phyloP scores from a whole-genome alignment of 2,888 invertebrate species.

The Alcis repandata region DNA sequence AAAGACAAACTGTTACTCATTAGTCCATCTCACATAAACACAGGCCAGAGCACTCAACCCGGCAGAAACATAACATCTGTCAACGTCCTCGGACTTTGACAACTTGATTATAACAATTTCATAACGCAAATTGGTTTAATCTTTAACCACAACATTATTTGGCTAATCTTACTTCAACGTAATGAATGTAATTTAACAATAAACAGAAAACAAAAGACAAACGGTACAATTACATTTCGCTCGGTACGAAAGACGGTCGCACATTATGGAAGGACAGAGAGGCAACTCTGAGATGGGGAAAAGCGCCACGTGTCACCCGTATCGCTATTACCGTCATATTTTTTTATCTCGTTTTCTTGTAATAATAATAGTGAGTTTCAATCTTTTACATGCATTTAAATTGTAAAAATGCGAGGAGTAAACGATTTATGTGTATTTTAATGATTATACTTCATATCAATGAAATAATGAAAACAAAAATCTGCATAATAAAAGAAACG shows the following conservation, averaged over 20 bases:
- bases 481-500: too few species aligned
- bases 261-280: background rate
- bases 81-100: conserved; percentile 11
- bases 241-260: conserved; percentile 7
- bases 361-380: too few species aligned
- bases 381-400: too few species aligned
- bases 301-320: background rate
- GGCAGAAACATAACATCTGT: conserved; percentile 16
- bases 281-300: background rate
- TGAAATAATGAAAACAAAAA: too few species aligned
- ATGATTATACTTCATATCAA: too few species aligned
- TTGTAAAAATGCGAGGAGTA: too few species aligned
- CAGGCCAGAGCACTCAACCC: conserved; percentile 5
- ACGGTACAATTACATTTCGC: conserved; percentile 48
- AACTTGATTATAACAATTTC: conserved; percentile 21
- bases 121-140: conserved; percentile 28
- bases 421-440: too few species aligned
- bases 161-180: conserved; percentile 49
- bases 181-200: conserved; percentile 56
- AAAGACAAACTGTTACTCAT: background rate
- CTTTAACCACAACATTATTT: conserved; percentile 27
- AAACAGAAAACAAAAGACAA: conserved; percentile 56
- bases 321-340: too few species aligned
- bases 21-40: background rate
- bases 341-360: too few species aligned